Evolutionary conservation across 53 echinoderm and acorn worm genomes (phyloP).

Genomic region (Echinometra lucunter): DNA sequence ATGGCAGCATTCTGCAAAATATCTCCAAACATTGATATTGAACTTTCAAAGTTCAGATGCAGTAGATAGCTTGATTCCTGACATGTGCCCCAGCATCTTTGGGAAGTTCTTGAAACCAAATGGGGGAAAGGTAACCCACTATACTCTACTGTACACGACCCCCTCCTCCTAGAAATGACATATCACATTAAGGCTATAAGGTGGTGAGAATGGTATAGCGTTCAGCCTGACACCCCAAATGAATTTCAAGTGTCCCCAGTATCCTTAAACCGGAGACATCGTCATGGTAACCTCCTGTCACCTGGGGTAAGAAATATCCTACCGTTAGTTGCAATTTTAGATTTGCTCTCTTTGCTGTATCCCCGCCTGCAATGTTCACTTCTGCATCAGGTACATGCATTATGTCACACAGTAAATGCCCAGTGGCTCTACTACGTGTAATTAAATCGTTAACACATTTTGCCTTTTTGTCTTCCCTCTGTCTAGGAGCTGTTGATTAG

Average conservation of each 20-base stretch:
- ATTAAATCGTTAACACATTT: slow-evolving; percentile 65
- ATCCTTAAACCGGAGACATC: slow-evolving; percentile 64
- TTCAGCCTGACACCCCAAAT: slow-evolving; percentile 42
- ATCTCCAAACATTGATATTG: not conserved
- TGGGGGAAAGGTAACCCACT: not conserved
- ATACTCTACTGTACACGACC: not conserved
- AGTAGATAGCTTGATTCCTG: not conserved
- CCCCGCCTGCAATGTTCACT: slow-evolving; percentile 20
- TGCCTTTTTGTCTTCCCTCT: not conserved
- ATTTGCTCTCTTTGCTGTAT: slow-evolving; percentile 45
- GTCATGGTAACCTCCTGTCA: slow-evolving; percentile 61
- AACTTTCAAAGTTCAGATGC: not conserved
- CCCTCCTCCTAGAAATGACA: not conserved
- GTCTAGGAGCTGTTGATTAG: not conserved
- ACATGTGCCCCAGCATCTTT: not conserved
- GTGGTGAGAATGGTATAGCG: not conserved
- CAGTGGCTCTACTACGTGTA: slow-evolving; percentile 42
- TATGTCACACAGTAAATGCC: slow-evolving; percentile 55
- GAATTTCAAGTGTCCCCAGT: slow-evolving; percentile 56
- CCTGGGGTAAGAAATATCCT: slow-evolving; percentile 65
- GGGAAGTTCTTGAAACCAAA: not conserved
- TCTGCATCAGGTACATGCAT: slow-evolving; percentile 33
- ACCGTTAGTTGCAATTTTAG: slow-evolving; percentile 41
- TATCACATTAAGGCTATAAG: slow-evolving; percentile 23
- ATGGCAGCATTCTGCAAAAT: no score